Percentiles rank a stretch among this genome's conserved stretches.
Evolutionary conservation across 2,888 invertebrate species (phyloP).

Genomic region (Andrena bicolor): DNA sequence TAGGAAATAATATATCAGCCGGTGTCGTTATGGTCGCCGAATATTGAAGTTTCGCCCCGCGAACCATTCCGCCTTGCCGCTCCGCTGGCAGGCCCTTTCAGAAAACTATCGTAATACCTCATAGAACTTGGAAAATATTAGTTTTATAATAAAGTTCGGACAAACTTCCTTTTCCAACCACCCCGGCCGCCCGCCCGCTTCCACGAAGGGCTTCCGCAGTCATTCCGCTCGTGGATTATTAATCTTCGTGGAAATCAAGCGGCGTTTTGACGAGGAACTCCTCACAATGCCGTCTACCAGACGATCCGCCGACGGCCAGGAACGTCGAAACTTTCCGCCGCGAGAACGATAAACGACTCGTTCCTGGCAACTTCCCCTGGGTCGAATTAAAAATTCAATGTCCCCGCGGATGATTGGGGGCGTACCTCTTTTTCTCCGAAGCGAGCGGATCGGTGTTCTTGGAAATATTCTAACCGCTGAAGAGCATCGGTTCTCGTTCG

Average conservation of each 20-base stretch:
- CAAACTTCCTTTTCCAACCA: constrained; percentile 60
- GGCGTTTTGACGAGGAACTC: constrained; percentile 64
- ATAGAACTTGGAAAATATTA: constrained; percentile 78
- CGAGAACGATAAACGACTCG: constrained; percentile 33
- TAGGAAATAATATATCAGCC: constrained; percentile 79
- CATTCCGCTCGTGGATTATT: constrained; percentile 69
- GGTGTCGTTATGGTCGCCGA: constrained; percentile 80
- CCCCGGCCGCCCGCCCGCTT: neutral
- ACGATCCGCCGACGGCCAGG: constrained; percentile 13
- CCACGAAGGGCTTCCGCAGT: constrained; percentile 39
- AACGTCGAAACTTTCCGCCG: constrained; percentile 36
- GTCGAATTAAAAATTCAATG: constrained; percentile 58
- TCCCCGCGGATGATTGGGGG: neutral
- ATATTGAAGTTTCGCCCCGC: constrained; percentile 77
- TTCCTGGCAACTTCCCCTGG: neutral
- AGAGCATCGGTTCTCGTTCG: too few species aligned
- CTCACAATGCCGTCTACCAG: constrained; percentile 34
- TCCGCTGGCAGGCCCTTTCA: constrained; percentile 70
- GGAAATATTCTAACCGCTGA: neutral
- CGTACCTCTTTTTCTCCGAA: neutral
- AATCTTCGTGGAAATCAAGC: constrained; percentile 70
- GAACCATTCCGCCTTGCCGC: constrained; percentile 68
- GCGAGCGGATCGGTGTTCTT: neutral
- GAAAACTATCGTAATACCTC: constrained; percentile 79
- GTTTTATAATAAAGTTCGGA: constrained; percentile 76